Conservation (phyloP, 2,113 vertebrate genomes). For the Petrocephalus zakoni region DNA sequence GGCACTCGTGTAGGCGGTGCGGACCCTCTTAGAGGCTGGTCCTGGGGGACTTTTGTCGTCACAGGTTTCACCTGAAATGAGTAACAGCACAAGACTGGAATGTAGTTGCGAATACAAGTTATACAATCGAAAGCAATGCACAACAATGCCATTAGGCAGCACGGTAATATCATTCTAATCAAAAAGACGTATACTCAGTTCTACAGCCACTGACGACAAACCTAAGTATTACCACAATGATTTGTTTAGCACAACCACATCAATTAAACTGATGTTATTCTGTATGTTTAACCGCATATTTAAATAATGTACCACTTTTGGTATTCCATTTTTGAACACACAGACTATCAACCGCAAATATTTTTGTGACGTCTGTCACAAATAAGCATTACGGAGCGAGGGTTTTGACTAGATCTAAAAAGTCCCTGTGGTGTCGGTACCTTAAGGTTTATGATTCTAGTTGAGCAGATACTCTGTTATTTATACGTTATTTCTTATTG, state of each 20-base stretch:
- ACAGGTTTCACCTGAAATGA: slow-evolving; percentile 78
- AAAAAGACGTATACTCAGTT: not conserved
- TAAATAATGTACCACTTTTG: not conserved
- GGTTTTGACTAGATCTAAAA: not conserved
- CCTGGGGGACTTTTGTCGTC: slow-evolving; percentile 96
- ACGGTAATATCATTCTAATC: not conserved
- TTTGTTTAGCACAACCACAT: not conserved
- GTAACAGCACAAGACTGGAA: slow-evolving; percentile 6
- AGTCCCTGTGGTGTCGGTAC: not conserved
- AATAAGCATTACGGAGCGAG: not conserved
- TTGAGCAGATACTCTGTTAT: not conserved
- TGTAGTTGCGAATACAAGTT: not conserved
- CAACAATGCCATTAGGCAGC: not conserved
- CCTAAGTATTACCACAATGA: not conserved
- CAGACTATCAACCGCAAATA: not conserved
- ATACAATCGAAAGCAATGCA: not conserved
- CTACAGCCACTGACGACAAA: not conserved
- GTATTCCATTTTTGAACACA: not conserved
- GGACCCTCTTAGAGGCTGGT: slow-evolving; percentile 90
- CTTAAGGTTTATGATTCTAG: not conserved
- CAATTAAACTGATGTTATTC: not conserved
- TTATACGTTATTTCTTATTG: not conserved
- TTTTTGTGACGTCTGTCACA: not conserved
- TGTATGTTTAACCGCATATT: not conserved
- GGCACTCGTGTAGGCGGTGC: slow-evolving; percentile 94